These are phyloP conservation scores for Chrysolophus pictus DNA, from an alignment of 2,797 vertebrate genomes.

Conservation along the genomic window DNA sequence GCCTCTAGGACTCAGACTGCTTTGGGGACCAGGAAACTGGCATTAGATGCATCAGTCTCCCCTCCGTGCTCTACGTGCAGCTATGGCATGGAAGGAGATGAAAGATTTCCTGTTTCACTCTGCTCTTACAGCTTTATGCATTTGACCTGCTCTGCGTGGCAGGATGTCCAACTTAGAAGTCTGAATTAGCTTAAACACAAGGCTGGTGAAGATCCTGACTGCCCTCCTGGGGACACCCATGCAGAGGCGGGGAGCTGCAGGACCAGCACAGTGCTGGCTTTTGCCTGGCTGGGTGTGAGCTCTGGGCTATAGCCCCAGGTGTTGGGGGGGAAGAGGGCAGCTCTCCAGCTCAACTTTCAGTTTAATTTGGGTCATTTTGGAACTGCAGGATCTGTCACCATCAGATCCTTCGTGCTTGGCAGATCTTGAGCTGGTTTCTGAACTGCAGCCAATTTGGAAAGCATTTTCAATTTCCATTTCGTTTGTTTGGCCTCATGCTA, in stretches of 20 bases:
- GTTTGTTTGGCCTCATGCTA: neutral
- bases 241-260: neutral
- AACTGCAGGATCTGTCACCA: neutral
- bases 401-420: neutral
- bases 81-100: neutral
- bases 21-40: neutral
- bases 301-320: fast-evolving
- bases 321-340: neutral
- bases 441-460: conserved; percentile 4
- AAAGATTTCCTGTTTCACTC: neutral
- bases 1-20: neutral
- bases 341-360: neutral
- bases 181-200: neutral
- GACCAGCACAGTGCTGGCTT: neutral
- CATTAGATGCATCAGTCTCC: neutral
- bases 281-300: neutral
- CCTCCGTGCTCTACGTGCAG: neutral
- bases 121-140: neutral
- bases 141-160: neutral
- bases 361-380: neutral
- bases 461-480: neutral
- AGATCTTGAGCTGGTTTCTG: neutral
- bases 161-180: neutral
- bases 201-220: neutral
- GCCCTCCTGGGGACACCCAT: neutral